Evolutionary conservation across 2,113 vertebrate species (phyloP).

Genomic region (Odontophorus gujanensis): DNA sequence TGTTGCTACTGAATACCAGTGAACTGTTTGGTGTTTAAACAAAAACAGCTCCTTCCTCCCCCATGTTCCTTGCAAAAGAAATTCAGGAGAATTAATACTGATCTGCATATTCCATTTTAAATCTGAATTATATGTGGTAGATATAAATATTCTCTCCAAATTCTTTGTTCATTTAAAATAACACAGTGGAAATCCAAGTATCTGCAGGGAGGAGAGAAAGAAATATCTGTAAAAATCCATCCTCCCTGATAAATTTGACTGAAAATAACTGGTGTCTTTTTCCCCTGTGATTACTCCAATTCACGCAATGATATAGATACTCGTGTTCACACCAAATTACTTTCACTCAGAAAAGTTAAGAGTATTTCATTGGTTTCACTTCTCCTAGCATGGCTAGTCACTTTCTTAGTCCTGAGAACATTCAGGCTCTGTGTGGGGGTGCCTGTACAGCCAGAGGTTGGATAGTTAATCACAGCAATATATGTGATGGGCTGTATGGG

Average conservation of each 20-base stretch:
- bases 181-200: not conserved
- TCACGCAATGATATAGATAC: not conserved
- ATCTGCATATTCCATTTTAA: not conserved
- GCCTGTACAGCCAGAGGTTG: not conserved
- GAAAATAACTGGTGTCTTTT: not conserved
- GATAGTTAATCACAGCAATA: not conserved
- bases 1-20: not conserved
- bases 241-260: not conserved
- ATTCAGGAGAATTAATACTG: not conserved
- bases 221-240: not conserved
- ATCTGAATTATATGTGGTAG: not conserved
- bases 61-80: not conserved
- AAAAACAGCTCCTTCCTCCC: not conserved
- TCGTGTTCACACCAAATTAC: not conserved
- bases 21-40: not conserved
- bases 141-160: not conserved
- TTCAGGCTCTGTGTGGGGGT: fast-evolving
- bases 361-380: not conserved
- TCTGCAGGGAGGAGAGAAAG: not conserved
- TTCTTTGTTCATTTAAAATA: not conserved
- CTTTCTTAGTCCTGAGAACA: not conserved
- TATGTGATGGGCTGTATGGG: not conserved
- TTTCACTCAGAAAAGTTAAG: not conserved
- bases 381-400: not conserved
- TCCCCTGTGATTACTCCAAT: not conserved